phyloP scores from a whole-genome alignment of 92 coral and sea anemone species.

The Muricea muricata region DNA sequence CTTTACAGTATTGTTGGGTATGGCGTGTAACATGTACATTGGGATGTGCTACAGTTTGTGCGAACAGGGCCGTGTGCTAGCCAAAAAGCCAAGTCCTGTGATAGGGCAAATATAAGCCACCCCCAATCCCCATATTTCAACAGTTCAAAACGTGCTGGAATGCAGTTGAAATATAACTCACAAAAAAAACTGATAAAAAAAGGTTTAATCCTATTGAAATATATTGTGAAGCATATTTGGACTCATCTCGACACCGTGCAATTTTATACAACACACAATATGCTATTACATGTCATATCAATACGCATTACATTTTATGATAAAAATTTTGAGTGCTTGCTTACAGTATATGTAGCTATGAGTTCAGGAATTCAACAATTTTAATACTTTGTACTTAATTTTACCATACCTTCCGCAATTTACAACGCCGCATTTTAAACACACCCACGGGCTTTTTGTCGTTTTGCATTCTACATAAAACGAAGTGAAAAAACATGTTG shows the following conservation, averaged over 20 bases:
- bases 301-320: background rate
- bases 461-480: constrained; percentile 83
- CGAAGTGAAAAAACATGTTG: constrained; percentile 16
- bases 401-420: constrained; percentile 90
- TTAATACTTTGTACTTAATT: background rate
- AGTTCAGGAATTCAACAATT: background rate
- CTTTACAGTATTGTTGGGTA: too few relatives aligned
- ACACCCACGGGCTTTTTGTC: constrained; percentile 94
- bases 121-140: too few relatives aligned
- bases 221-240: background rate
- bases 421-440: constrained; percentile 86
- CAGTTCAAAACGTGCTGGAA: too few relatives aligned
- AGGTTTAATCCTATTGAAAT: too few relatives aligned
- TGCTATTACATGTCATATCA: too few relatives aligned
- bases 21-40: too few relatives aligned
- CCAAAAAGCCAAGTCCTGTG: too few relatives aligned
- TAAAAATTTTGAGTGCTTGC: background rate
- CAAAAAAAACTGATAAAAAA: too few relatives aligned
- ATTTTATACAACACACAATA: background rate
- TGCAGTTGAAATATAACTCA: too few relatives aligned
- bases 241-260: background rate
- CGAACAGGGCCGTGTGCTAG: too few relatives aligned
- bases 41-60: too few relatives aligned
- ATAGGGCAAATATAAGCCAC: too few relatives aligned
- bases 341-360: background rate